Base-by-base conservation (phyloP, 2,113 vertebrate species). In the Lynx canadensis region DNA sequence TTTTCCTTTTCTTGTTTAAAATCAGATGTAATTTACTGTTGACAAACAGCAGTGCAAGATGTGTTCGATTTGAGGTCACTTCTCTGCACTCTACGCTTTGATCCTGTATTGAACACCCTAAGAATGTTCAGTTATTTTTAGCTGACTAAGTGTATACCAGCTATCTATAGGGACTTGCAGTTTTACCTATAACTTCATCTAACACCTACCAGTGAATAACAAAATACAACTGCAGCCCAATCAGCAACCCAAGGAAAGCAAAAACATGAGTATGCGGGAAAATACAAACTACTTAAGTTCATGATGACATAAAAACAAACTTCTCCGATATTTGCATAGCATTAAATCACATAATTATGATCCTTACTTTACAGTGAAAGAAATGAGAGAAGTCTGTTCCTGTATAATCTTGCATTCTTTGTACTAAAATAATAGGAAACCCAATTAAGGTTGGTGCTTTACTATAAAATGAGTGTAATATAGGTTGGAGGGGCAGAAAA, bases 21-120 rank as follows among this genome's bases (percentile, higher is more conserved):
- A 80, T 97, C 83, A 90, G 86, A 94, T 84, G 52, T 96, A 97
- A 98, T 98, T 98, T 98, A 63, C 97, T 97, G 88, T 98, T 98
- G 96, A 96, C 96, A 97, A 98, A 97, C 96, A 98, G 91, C 45
- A 69, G 57, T 78, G 82, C 65, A 71, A 63, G 91, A 68, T 68
- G 38, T 68, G 89, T 97, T 98, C 14, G 5, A 89, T 97, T 83
- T 48, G 89, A 29, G 33, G 78, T 93, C 85, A 90, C 63, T 95
- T 92, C 79, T 33, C 29, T 82, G 38, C 48, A 68, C 89, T 90
- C 21, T 66, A 3, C 0, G 31, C 55, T 94, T 68, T 89, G 89
- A 97, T 97, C 84, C 71, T 85, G 7, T 73, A 95, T 97, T 7
- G 91, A 98, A 76, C 57, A 69, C 31, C 57, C 82, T 45, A 94